phyloP scores from a whole-genome alignment of 1,140 invertebrate genomes.

The Drosophila fuyamai region DNA sequence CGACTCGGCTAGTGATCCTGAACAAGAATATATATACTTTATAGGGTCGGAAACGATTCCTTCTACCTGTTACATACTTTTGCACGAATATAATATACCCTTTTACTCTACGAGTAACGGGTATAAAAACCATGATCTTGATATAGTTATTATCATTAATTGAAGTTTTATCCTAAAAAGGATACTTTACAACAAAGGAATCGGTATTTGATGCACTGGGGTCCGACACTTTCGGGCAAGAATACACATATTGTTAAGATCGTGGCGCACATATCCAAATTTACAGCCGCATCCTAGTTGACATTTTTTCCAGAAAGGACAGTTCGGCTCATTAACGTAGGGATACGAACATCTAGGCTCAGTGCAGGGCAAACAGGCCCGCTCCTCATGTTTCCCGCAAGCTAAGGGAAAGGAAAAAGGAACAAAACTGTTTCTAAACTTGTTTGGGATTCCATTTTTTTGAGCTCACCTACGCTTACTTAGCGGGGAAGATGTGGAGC shows the following conservation, averaged over 20 bases:
- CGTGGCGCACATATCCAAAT: slow-evolving; percentile 49
- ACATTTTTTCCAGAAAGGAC: slow-evolving; percentile 4
- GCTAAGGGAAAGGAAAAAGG: slow-evolving; percentile 20
- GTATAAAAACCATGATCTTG: too few relatives aligned
- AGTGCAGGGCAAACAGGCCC: slow-evolving; percentile 38
- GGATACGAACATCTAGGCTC: slow-evolving; percentile 38
- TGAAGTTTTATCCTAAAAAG: too few relatives aligned
- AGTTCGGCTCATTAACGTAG: background rate
- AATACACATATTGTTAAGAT: slow-evolving; percentile 36
- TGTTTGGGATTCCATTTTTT: background rate
- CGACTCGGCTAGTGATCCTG: too few relatives aligned
- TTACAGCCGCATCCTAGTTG: slow-evolving; percentile 52
- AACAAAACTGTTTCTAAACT: background rate
- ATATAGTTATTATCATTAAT: background rate
- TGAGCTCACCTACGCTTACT: slow-evolving; percentile 37
- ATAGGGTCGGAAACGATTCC: too few relatives aligned
- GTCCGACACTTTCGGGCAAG: background rate
- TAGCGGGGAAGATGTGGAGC: background rate
- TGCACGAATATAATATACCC: too few relatives aligned
- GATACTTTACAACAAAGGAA: background rate
- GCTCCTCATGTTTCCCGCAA: slow-evolving; percentile 54
- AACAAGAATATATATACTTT: too few relatives aligned
- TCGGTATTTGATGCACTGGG: background rate
- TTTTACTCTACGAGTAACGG: too few relatives aligned
- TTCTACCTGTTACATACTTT: too few relatives aligned